A percentile compares a stretch with the other conserved stretches of the same genome.
phyloP scores from a whole-genome alignment of 2,113 vertebrate genomes.

The Melanostigma gelatinosum region DNA sequence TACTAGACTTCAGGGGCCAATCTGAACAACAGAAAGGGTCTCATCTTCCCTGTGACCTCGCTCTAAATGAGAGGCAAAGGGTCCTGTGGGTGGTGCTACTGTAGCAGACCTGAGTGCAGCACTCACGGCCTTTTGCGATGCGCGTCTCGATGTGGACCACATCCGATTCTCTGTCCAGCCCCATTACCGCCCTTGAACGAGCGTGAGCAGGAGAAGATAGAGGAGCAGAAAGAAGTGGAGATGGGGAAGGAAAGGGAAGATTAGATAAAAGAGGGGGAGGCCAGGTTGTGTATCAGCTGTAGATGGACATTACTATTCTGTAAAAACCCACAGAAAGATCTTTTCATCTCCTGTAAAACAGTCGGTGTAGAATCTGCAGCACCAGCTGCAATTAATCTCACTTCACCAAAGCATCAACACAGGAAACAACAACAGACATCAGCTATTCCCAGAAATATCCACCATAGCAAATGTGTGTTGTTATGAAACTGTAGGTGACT shows the following conservation, averaged over 20 bases:
- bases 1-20: slow-evolving; percentile 73
- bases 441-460: slow-evolving; percentile 48
- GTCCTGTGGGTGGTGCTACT: slow-evolving; percentile 63
- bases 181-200: slow-evolving; percentile 88
- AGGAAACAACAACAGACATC: slow-evolving; percentile 39
- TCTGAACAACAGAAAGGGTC: slow-evolving; percentile 63
- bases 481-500: slow-evolving; percentile 36
- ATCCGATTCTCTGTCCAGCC: slow-evolving; percentile 94
- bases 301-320: slow-evolving; percentile 44
- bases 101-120: slow-evolving; percentile 48
- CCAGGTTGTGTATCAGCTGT: slow-evolving; percentile 17
- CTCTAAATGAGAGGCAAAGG: slow-evolving; percentile 75
- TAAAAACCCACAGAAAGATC: slow-evolving; percentile 40
- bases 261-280: slow-evolving; percentile 18
- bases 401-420: slow-evolving; percentile 48
- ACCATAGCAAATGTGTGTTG: slow-evolving; percentile 32
- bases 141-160: slow-evolving; percentile 95
- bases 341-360: slow-evolving; percentile 51
- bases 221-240: slow-evolving; percentile 44
- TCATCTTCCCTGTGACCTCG: slow-evolving; percentile 75
- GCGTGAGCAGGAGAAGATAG: slow-evolving; percentile 55
- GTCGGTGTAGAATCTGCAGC: slow-evolving; percentile 32
- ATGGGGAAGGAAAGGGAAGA: slow-evolving; percentile 42
- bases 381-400: slow-evolving; percentile 64
- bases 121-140: slow-evolving; percentile 94